These are phyloP conservation scores for Syrmaticus mikado DNA, from an alignment of 2,113 vertebrate species.

Conservation along the genomic window DNA sequence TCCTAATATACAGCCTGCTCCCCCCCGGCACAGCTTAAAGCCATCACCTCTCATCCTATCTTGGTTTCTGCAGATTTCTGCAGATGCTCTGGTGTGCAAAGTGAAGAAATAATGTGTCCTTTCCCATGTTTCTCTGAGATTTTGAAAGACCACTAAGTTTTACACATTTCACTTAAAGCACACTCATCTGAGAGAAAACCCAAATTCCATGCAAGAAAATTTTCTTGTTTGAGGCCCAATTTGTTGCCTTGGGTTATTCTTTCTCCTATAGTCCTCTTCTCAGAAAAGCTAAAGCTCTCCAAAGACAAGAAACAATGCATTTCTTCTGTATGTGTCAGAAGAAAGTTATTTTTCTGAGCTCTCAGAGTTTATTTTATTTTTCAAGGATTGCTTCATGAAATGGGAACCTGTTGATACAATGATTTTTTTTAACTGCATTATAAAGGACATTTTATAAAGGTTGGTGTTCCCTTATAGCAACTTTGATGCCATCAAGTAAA, in stretches of 20 bases:
- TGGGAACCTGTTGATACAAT: neutral
- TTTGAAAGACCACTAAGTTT: neutral
- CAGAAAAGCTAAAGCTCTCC: constrained; percentile 2
- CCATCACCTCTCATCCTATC: too few relatives aligned
- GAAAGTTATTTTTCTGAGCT: constrained; percentile 17
- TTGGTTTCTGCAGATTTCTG: neutral
- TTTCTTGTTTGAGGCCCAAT: neutral
- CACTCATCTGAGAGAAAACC: neutral
- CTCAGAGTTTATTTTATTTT: neutral
- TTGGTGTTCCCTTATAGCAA: neutral
- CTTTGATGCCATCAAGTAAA: neutral
- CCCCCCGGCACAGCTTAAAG: too few relatives aligned
- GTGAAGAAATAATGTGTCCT: neutral
- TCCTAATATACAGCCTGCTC: too few relatives aligned
- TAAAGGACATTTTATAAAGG: neutral
- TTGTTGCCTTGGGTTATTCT: neutral
- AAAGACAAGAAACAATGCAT: neutral
- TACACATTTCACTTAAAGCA: neutral
- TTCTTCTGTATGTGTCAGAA: neutral
- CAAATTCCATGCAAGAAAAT: neutral
- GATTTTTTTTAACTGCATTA: neutral
- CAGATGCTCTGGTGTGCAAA: neutral
- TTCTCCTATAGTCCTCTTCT: neutral
- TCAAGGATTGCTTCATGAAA: constrained; percentile 13
- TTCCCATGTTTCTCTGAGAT: neutral